These are phyloP conservation scores for Xylota segnis DNA, from an alignment of 2,888 invertebrate species.

Conservation along the genomic window DNA sequence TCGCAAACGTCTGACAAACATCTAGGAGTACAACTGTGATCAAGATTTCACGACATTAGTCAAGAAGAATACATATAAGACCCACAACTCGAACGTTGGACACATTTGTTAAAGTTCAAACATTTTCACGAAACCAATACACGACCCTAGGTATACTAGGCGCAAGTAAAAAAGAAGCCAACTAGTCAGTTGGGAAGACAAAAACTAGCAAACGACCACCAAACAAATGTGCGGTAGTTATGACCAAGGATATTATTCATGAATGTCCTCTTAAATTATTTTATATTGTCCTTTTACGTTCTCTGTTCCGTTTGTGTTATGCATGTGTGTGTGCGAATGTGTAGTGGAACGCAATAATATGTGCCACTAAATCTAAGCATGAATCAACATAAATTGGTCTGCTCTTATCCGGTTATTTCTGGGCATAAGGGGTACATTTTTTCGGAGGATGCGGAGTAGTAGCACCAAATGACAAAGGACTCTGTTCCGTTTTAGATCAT, in stretches of 20 bases:
- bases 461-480: slow-evolving; percentile 37
- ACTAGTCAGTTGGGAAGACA: slow-evolving; percentile 26
- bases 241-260: slow-evolving; percentile 72
- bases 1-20: too few species aligned
- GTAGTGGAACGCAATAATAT: slow-evolving; percentile 70
- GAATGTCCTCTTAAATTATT: slow-evolving; percentile 75
- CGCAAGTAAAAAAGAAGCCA: not conserved
- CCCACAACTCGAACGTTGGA: too few species aligned
- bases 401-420: slow-evolving; percentile 62
- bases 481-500: slow-evolving; percentile 41
- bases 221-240: slow-evolving; percentile 57
- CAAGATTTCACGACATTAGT: too few species aligned
- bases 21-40: too few species aligned
- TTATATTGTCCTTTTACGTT: slow-evolving; percentile 71
- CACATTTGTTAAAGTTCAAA: not conserved
- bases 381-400: slow-evolving; percentile 75
- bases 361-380: slow-evolving; percentile 69
- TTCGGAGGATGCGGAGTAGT: not conserved
- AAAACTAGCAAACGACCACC: slow-evolving; percentile 39
- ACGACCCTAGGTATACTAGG: too few species aligned
- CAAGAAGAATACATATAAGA: too few species aligned
- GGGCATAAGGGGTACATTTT: not conserved
- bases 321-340: slow-evolving; percentile 17
- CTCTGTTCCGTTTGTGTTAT: slow-evolving; percentile 16
- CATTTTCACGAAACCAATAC: too few species aligned